phyloP scores from a whole-genome alignment of 1,140 invertebrate genomes.

The Drosophila watanabei region DNA sequence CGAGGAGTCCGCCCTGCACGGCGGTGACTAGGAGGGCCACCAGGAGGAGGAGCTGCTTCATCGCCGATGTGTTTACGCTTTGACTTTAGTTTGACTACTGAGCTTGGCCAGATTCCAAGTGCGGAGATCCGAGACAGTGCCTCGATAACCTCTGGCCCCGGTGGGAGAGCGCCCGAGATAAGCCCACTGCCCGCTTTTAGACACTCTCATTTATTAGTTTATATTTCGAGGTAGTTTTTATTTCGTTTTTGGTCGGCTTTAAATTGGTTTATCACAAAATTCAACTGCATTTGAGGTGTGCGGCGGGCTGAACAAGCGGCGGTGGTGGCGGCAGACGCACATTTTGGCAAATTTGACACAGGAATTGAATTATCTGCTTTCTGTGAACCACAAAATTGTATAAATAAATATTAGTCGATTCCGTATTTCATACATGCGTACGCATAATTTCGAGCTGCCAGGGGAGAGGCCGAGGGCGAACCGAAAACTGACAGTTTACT shows the following conservation, averaged over 20 bases:
- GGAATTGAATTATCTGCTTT: constrained; percentile 74
- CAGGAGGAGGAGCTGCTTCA: constrained; percentile 51
- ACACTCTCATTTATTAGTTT: not conserved
- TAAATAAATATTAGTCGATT: constrained; percentile 80
- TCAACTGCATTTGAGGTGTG: constrained; percentile 41
- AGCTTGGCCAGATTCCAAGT: constrained; percentile 14
- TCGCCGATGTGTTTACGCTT: constrained; percentile 33
- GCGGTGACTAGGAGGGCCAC: constrained; percentile 13
- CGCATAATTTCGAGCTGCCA: constrained; percentile 53
- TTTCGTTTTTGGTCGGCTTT: constrained; percentile 39
- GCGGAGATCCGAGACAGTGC: constrained; percentile 1
- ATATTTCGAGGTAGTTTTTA: constrained; percentile 17
- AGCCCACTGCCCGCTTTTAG: constrained; percentile 3
- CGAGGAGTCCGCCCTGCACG: constrained; percentile 25
- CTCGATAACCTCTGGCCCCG: constrained; percentile 50
- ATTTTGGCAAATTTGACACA: constrained; percentile 62
- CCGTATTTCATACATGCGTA: constrained; percentile 57
- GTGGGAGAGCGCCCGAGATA: constrained; percentile 9
- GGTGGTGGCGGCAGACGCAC: constrained; percentile 2
- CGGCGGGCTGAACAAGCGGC: not conserved
- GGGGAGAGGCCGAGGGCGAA: constrained; percentile 10
- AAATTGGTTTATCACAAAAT: constrained; percentile 59
- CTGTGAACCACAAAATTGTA: constrained; percentile 72
- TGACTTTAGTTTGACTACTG: constrained; percentile 21
- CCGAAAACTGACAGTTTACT: constrained; percentile 12